Percentiles rank a stretch among this genome's conserved stretches.
Conservation (phyloP, 2,888 invertebrate genomes). For the Aromia moschata region DNA sequence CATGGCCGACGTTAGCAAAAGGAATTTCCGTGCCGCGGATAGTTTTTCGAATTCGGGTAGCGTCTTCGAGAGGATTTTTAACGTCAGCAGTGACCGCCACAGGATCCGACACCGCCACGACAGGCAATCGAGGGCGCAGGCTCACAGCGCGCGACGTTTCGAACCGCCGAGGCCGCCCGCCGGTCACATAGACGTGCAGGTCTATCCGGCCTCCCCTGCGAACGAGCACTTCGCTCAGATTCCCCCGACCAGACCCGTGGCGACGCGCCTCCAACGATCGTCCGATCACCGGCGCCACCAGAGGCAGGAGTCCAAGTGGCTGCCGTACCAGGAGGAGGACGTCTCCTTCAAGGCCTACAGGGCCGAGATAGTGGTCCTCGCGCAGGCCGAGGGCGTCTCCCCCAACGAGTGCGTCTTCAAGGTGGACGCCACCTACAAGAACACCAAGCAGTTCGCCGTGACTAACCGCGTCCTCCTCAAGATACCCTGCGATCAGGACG, state of each 20-base stretch:
- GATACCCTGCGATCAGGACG: conserved; percentile 35
- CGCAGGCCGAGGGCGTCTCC: conserved; percentile 72
- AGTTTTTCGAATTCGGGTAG: conserved; percentile 47
- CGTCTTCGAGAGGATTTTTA: conserved; percentile 43
- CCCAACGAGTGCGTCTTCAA: conserved; percentile 59
- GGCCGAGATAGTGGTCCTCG: conserved; percentile 74
- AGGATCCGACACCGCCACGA: conserved; percentile 51
- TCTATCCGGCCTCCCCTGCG: conserved; percentile 38
- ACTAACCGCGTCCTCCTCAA: conserved; percentile 62
- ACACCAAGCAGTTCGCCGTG: conserved; percentile 61
- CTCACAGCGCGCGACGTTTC: conserved; percentile 31
- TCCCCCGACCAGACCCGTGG: conserved; percentile 35
- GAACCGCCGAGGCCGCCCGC: conserved; percentile 27
- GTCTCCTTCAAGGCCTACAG: conserved; percentile 72
- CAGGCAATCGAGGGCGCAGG: conserved; percentile 46
- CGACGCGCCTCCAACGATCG: conserved; percentile 34
- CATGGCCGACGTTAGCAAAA: conserved; percentile 57
- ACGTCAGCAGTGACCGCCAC: conserved; percentile 35
- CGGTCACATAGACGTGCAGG: conserved; percentile 42
- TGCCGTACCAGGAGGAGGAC: conserved; percentile 63
- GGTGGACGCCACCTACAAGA: conserved; percentile 72
- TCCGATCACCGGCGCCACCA: conserved; percentile 20
- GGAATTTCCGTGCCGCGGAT: conserved; percentile 50
- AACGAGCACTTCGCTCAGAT: conserved; percentile 46
- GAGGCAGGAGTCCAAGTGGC: conserved; percentile 35